Percentiles rank a stretch among this genome's conserved stretches.
Evolutionary conservation across 1,140 invertebrate species (phyloP).

Genomic region (Tetragonula clypearis): DNA sequence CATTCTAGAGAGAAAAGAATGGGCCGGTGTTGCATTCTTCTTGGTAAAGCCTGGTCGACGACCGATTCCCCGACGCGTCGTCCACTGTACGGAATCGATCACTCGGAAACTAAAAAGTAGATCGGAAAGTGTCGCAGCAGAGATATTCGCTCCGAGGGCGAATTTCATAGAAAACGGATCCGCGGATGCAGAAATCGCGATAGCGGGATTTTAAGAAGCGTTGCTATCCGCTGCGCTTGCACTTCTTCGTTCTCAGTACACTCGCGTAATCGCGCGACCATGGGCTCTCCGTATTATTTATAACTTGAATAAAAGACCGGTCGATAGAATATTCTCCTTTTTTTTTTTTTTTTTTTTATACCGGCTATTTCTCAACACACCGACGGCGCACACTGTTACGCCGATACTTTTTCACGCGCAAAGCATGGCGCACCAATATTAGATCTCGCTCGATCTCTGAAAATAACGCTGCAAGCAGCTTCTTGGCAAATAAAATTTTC

Average conservation of each 20-base stretch:
- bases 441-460: neutral
- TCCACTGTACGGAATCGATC: constrained; percentile 34
- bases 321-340: neutral
- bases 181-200: neutral
- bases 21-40: constrained; percentile 36
- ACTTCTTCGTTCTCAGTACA: neutral
- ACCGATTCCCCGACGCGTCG: constrained; percentile 39
- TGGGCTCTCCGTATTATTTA: constrained; percentile 14
- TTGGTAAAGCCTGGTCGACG: constrained; percentile 23
- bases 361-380: constrained; percentile 14
- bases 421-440: neutral
- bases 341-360: neutral
- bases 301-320: constrained; percentile 9
- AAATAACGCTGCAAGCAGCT: neutral
- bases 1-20: neutral
- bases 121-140: neutral
- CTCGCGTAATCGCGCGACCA: neutral
- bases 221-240: neutral
- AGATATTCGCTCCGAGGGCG: neutral
- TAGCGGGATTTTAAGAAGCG: neutral
- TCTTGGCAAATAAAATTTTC: neutral
- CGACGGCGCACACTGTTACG: neutral
- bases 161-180: neutral
- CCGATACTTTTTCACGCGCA: neutral
- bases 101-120: constrained; percentile 41